Evolutionary conservation across 2,888 invertebrate species (phyloP).

Genomic region (Tenthredo livida): DNA sequence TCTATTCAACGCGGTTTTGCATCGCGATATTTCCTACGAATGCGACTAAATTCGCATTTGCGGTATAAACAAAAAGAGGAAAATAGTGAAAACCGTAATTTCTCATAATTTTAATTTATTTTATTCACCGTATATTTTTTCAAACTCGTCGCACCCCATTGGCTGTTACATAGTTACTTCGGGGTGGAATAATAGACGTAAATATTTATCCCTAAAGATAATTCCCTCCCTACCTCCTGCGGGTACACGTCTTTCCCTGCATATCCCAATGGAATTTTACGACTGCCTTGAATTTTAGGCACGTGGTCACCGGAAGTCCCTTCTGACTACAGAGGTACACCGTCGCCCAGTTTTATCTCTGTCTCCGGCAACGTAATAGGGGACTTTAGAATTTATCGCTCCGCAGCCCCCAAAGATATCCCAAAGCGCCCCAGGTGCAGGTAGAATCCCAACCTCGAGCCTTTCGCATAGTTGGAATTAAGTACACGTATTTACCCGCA

Average conservation of each 20-base stretch:
- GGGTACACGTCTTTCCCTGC: neutral
- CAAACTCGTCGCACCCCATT: neutral
- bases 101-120: neutral
- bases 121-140: neutral
- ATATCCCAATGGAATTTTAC: neutral
- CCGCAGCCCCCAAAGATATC: conserved; percentile 35
- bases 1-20: neutral
- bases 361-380: conserved; percentile 39
- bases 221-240: neutral
- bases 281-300: conserved; percentile 15
- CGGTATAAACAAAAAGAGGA: neutral
- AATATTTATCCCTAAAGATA: neutral
- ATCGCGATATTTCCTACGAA: neutral
- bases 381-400: conserved; percentile 43
- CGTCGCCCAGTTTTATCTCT: conserved; percentile 37
- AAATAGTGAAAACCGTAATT: neutral
- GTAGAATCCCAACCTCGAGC: conserved; percentile 17
- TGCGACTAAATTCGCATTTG: neutral
- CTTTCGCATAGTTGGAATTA: conserved; percentile 40
- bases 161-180: neutral
- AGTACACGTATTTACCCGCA: conserved; percentile 5
- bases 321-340: neutral
- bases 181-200: neutral
- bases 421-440: conserved; percentile 49
- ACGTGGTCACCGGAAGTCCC: conserved; percentile 40